These are phyloP conservation scores for Cartodere bifasciata DNA, from an alignment of 2,888 invertebrate species.

Conservation along the genomic window DNA sequence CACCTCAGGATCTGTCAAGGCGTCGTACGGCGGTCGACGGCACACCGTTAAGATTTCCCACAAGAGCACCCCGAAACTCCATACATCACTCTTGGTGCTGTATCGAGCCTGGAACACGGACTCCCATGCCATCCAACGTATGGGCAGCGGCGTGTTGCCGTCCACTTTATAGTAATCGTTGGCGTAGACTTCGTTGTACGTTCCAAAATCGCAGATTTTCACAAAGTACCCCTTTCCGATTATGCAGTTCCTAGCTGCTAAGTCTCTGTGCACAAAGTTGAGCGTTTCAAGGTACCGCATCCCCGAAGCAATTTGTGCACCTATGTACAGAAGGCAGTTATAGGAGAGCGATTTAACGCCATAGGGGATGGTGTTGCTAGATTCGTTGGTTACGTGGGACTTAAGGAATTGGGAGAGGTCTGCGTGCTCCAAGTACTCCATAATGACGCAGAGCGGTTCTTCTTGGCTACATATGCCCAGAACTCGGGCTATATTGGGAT, in stretches of 20 bases:
- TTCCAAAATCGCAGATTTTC: constrained; percentile 77
- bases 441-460: constrained; percentile 66
- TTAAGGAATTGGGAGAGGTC: constrained; percentile 73
- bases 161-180: constrained; percentile 74
- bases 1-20: constrained; percentile 63
- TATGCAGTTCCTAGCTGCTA: constrained; percentile 79
- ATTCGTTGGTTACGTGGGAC: constrained; percentile 51
- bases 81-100: constrained; percentile 81
- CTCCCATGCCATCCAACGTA: constrained; percentile 89
- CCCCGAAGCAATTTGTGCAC: constrained; percentile 76
- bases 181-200: constrained; percentile 67
- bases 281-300: constrained; percentile 82
- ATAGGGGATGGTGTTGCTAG: constrained; percentile 42
- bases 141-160: constrained; percentile 64
- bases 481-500: constrained; percentile 62
- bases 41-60: constrained; percentile 77
- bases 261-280: constrained; percentile 82
- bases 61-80: constrained; percentile 80
- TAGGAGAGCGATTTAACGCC: constrained; percentile 53
- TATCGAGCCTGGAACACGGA: constrained; percentile 68
- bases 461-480: constrained; percentile 62
- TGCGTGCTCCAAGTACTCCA: constrained; percentile 73
- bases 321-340: constrained; percentile 66
- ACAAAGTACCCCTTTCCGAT: constrained; percentile 72
- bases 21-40: constrained; percentile 63